These are phyloP conservation scores for Campaea margaritaria DNA, from an alignment of 2,888 invertebrate species.

Conservation along the genomic window DNA sequence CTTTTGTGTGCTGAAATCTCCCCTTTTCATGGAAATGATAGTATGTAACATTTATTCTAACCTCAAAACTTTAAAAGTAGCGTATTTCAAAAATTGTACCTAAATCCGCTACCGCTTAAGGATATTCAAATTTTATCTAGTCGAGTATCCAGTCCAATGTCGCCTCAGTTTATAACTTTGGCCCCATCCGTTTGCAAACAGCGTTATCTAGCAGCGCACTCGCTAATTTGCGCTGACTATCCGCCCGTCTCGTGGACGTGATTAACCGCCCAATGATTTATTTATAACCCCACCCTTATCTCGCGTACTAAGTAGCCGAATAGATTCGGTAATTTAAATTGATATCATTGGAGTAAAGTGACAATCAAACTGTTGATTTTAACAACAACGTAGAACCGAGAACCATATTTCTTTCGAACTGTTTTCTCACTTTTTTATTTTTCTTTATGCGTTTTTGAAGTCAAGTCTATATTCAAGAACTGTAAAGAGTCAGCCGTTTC, in stretches of 20 bases:
- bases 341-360: slow-evolving; percentile 29
- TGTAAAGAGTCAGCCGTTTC: no score
- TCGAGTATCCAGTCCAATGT: background rate
- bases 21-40: no score
- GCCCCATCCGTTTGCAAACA: slow-evolving; percentile 66
- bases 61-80: background rate
- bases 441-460: no score
- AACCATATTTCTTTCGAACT: background rate
- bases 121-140: background rate
- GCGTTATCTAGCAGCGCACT: slow-evolving; percentile 78
- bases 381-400: background rate
- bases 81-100: no score
- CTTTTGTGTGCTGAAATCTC: no score
- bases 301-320: slow-evolving; percentile 37
- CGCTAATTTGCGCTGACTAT: slow-evolving; percentile 79
- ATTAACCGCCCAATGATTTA: slow-evolving; percentile 74
- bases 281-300: slow-evolving; percentile 58
- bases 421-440: background rate
- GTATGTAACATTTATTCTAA: no score
- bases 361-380: slow-evolving; percentile 32
- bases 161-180: slow-evolving; percentile 47
- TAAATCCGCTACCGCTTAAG: background rate
- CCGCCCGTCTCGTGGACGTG: slow-evolving; percentile 73
- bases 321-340: slow-evolving; percentile 36
- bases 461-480: no score